Evolutionary conservation across 2,888 invertebrate species (phyloP).

Genomic region (Bombylius major): DNA sequence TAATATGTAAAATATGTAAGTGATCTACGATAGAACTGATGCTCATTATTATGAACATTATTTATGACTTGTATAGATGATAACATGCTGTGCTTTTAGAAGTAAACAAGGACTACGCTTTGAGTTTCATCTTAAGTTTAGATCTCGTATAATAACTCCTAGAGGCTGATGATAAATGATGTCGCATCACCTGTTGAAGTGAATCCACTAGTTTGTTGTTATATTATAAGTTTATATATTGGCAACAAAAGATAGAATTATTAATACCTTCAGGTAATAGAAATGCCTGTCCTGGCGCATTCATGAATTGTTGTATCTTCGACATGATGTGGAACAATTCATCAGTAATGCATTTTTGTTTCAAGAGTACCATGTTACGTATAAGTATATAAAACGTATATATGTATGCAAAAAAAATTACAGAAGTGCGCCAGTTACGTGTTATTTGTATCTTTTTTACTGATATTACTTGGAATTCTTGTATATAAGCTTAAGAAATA

Average conservation of each 20-base stretch:
- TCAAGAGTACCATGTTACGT: background rate
- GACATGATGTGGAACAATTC: too few species aligned
- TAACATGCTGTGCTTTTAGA: background rate
- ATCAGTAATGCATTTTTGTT: background rate
- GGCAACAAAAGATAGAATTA: background rate
- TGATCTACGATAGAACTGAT: background rate
- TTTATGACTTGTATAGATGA: background rate
- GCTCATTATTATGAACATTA: background rate
- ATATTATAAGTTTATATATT: too few species aligned
- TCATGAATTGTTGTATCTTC: too few species aligned
- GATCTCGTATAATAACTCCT: background rate
- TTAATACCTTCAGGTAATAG: too few species aligned
- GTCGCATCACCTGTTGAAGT: slow-evolving; percentile 7
- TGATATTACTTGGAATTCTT: too few species aligned
- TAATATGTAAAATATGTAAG: too few species aligned
- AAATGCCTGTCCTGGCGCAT: too few species aligned
- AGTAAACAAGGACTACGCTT: background rate
- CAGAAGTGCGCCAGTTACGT: too few species aligned
- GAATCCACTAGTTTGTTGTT: background rate
- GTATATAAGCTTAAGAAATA: too few species aligned
- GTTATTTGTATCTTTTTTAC: too few species aligned
- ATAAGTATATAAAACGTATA: too few species aligned
- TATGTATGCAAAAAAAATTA: too few species aligned
- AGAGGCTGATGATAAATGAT: slow-evolving; percentile 2
- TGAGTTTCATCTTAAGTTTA: background rate